phyloP scores from a whole-genome alignment of 1,140 invertebrate species.

The Temnothorax curvispinosus region DNA sequence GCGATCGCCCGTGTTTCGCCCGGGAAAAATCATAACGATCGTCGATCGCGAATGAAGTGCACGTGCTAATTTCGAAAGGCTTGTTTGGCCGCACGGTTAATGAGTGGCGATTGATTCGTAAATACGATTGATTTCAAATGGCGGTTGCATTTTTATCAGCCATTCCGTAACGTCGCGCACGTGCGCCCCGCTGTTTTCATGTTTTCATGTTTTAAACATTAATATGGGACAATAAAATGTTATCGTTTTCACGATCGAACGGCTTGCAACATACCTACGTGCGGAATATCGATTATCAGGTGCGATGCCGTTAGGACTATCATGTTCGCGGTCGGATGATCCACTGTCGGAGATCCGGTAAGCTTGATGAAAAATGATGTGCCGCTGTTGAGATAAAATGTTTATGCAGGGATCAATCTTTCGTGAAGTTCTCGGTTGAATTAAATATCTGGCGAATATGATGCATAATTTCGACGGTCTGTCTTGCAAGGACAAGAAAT shows the following conservation, averaged over 20 bases:
- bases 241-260: constrained; percentile 37
- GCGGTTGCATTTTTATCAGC: constrained; percentile 25
- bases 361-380: constrained; percentile 26
- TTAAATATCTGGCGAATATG: constrained; percentile 5
- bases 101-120: constrained; percentile 33
- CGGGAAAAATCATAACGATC: constrained; percentile 61
- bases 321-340: constrained; percentile 36
- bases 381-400: constrained; percentile 5
- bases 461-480: neutral
- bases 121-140: constrained; percentile 12
- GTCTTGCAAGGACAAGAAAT: neutral
- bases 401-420: constrained; percentile 1
- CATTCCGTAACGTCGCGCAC: neutral
- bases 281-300: constrained; percentile 44
- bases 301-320: constrained; percentile 27
- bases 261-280: neutral
- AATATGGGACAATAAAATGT: constrained; percentile 25
- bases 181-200: neutral
- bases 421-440: neutral
- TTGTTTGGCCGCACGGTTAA: constrained; percentile 58
- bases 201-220: constrained; percentile 27
- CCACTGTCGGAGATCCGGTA: neutral
- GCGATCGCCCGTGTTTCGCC: constrained; percentile 37
- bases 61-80: constrained; percentile 48
- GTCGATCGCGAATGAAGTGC: constrained; percentile 20